These are phyloP conservation scores for Stomatorhinus walkeri DNA, from an alignment of 2,797 vertebrate species.

Conservation along the genomic window DNA sequence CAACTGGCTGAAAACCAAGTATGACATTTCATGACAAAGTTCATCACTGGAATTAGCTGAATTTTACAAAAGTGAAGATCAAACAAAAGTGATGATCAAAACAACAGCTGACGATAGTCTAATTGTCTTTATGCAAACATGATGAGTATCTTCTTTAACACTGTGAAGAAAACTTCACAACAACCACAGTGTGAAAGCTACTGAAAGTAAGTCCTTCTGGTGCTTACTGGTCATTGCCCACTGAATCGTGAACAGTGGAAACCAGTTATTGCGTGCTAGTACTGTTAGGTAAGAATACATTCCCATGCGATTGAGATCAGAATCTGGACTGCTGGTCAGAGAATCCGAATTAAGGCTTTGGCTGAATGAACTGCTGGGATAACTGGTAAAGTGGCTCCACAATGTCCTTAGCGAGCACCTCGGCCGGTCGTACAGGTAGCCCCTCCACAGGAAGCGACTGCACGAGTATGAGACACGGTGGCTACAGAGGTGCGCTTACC, in stretches of 20 bases:
- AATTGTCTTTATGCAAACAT: not conserved
- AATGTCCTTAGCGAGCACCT: slow-evolving; percentile 31
- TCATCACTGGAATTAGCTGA: not conserved
- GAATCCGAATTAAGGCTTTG: not conserved
- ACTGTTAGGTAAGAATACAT: not conserved
- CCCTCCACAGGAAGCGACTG: slow-evolving; percentile 74
- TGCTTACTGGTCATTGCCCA: not conserved
- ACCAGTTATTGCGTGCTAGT: not conserved
- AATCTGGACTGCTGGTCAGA: not conserved
- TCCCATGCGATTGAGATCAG: not conserved
- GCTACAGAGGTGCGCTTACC: slow-evolving; percentile 77
- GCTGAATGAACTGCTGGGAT: not conserved
- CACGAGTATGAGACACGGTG: slow-evolving; percentile 43
- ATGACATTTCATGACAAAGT: not conserved
- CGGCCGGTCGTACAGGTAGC: slow-evolving; percentile 61
- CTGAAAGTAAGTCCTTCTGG: not conserved
- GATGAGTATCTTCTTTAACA: not conserved
- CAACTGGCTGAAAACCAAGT: not conserved
- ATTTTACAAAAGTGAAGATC: not conserved
- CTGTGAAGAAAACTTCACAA: not conserved
- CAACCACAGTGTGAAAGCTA: not conserved
- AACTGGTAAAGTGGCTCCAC: not conserved
- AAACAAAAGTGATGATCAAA: not conserved
- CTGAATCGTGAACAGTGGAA: not conserved
- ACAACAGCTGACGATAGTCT: not conserved